Evolutionary conservation across 64 coral and sea anemone genomes (phyloP).

Genomic region (Orbicella faveolata): DNA sequence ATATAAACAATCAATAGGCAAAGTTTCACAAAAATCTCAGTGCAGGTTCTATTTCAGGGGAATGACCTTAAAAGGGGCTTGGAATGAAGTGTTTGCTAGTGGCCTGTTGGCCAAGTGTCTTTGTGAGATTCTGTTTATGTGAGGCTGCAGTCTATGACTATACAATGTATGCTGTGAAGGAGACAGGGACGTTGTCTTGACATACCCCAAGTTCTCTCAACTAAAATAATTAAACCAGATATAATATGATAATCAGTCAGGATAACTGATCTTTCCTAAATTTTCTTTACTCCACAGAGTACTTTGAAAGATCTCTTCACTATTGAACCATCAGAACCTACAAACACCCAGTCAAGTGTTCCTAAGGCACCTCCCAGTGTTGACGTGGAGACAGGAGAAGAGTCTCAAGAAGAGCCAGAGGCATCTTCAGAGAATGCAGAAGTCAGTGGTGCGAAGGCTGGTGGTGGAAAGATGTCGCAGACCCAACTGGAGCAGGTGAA

Average conservation of each 20-base stretch:
- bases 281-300: constrained; percentile 17
- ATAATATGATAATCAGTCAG: background rate
- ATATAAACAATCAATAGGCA: too few species aligned
- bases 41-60: too few species aligned
- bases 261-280: background rate
- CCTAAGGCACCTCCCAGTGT: background rate
- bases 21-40: too few species aligned
- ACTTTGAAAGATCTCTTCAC: constrained; percentile 68
- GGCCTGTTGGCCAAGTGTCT: too few species aligned
- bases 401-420: constrained; percentile 5
- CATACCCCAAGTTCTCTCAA: background rate
- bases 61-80: too few species aligned
- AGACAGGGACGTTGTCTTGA: too few species aligned
- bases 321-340: constrained; percentile 45
- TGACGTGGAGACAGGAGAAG: background rate
- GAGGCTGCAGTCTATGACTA: too few species aligned
- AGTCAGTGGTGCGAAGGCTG: background rate
- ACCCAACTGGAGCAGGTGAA: constrained; percentile 58
- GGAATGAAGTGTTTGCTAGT: too few species aligned
- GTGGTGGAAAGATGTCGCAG: constrained; percentile 41
- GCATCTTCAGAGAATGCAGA: constrained; percentile 15
- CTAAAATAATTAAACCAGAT: background rate
- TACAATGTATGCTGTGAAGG: too few species aligned
- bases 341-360: background rate
- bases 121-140: too few species aligned